phyloP scores from a whole-genome alignment of 2,113 vertebrate genomes.

The Lethenteron camtschaticum region DNA sequence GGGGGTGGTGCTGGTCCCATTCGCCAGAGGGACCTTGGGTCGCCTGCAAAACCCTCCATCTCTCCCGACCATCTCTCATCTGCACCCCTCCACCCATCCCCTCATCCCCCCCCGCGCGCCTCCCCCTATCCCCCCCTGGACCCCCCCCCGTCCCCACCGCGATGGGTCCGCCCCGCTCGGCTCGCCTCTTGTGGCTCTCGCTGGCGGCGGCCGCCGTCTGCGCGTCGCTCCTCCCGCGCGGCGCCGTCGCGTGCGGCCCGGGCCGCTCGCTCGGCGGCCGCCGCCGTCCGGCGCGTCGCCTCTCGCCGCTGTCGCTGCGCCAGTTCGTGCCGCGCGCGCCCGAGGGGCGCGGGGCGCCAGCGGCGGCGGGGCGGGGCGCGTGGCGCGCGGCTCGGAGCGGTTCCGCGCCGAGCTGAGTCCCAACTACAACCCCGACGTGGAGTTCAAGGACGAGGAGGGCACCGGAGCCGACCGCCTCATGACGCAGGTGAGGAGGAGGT shows the following conservation, averaged over 20 bases:
- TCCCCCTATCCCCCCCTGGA: too few relatives aligned
- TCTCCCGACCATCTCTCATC: too few relatives aligned
- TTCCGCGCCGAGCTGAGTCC: constrained; percentile 68
- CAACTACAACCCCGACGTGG: constrained; percentile 93
- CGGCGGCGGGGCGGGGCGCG: constrained; percentile 42
- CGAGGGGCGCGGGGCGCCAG: constrained; percentile 83
- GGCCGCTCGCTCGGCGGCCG: constrained; percentile 68
- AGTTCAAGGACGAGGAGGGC: constrained; percentile 98
- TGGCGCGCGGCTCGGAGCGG: constrained; percentile 63
- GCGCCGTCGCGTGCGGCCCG: constrained; percentile 37
- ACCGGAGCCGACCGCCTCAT: constrained; percentile 84
- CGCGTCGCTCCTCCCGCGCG: too few relatives aligned
- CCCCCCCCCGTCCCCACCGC: constrained; percentile 29
- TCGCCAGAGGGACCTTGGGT: too few relatives aligned
- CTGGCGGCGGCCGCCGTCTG: constrained; percentile 29
- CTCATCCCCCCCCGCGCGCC: too few relatives aligned
- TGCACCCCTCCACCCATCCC: too few relatives aligned
- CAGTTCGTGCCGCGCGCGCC: constrained; percentile 78
- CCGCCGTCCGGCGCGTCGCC: constrained; percentile 53
- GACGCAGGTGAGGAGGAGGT: constrained; percentile 52
- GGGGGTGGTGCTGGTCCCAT: too few relatives aligned
- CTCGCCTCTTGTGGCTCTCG: constrained; percentile 26
- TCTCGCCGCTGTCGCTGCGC: constrained; percentile 67
- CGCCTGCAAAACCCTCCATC: too few relatives aligned
- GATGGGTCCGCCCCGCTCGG: constrained; percentile 33